Base-by-base conservation (phyloP, 2,113 vertebrate genomes). In the Phyllostomus discolor region DNA sequence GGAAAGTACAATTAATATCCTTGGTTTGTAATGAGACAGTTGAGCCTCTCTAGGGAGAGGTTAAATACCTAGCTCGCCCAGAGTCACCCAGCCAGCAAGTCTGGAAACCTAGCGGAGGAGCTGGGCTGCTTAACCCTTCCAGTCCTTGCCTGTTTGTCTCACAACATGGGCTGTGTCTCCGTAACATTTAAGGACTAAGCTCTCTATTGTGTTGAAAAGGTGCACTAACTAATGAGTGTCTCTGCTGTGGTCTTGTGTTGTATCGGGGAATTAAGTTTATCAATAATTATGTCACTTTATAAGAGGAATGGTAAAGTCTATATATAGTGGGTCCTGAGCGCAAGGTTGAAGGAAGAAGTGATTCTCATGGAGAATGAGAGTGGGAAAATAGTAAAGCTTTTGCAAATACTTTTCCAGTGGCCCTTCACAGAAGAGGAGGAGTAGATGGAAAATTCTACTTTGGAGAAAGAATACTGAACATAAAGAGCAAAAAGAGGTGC, bases 1-100 rank as follows among this genome's bases (percentile, higher is more conserved):
- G 59, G 69, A 84, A 75, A 59, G 66, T 14, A 35, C 46, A 95
- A 35, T 89, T 75, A 43, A 73, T 83, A 33, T 50, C 35, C 26
- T 54, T 2, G 4, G 81, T 92, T 92, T 1, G 0, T 43, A 66
- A 46, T 4, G 64, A 92, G 91, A 54, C 41, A 26, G 2, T 16
- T 28, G 91, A 66, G 35, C 12, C 31, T 81, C 17, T 64, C 62
- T 31, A 64, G 62, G 62, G n/a, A 67, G 24, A 67, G 48, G 46
- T 70, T 14, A 57, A 38, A 5, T 90, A 62, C 59, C 59, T 62
- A 78, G 26, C 75, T 31, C 9, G 1, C 35, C n/a, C 10, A 4
- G 31, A 35, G n/a, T 88, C 78, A 41, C 12, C 5, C 3, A 66
- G 31, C 48, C 54, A 78, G 24, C 9, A 46, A 1, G 26, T 20